Percentiles rank a stretch among this genome's conserved stretches.
phyloP scores from a whole-genome alignment of 2,113 vertebrate species.

The Archilochus colubris region DNA sequence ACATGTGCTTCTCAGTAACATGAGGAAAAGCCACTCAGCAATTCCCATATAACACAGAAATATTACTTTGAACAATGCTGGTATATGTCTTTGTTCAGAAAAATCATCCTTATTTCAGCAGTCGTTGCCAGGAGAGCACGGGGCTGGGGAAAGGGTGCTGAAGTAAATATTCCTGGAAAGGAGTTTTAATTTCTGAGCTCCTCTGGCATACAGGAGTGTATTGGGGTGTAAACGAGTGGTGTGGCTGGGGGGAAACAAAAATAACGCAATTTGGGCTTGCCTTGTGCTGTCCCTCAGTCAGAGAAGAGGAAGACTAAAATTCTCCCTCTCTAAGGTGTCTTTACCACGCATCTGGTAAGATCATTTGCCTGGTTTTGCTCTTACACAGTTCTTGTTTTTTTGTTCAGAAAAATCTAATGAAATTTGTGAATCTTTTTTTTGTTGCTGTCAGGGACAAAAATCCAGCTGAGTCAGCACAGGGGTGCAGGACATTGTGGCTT shows the following conservation, averaged over 20 bases:
- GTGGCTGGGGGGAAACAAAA: background rate
- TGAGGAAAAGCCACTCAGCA: background rate
- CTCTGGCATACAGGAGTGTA: background rate
- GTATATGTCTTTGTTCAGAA: background rate
- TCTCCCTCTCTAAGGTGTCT: rapidly evolving
- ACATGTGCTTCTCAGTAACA: background rate
- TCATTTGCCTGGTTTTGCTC: background rate
- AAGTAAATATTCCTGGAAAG: background rate
- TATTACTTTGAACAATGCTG: background rate
- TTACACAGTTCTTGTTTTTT: background rate
- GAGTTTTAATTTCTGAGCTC: background rate
- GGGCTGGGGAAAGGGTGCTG: background rate
- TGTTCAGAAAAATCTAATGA: background rate
- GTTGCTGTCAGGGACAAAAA: background rate
- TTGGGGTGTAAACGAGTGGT: background rate
- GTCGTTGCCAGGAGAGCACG: background rate
- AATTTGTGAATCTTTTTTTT: background rate
- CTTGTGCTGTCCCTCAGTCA: background rate
- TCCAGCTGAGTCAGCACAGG: background rate
- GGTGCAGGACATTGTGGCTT: background rate
- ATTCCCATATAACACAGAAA: background rate
- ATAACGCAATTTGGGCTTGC: background rate
- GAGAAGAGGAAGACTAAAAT: background rate
- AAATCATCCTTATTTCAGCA: background rate
- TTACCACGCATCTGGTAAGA: background rate